Base-by-base conservation (phyloP, 2,888 invertebrate species). In the Lymantria monacha region DNA sequence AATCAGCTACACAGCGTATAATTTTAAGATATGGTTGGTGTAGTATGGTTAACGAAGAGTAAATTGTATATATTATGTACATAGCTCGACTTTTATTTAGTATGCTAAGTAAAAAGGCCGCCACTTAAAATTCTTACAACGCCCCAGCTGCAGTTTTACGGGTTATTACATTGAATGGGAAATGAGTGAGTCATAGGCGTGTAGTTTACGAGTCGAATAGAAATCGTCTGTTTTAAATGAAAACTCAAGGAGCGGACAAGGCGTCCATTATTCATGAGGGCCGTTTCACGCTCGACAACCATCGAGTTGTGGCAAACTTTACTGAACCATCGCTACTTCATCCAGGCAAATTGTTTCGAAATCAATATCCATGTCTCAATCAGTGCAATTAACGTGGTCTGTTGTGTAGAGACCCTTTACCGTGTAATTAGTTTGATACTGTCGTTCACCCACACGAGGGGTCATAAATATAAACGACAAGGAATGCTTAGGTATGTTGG, bases 321-420 rank as follows among this genome's bases (percentile, higher is more conserved):
- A 49, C 57, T 59, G 63, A 53, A 59, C 49, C 48, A 15, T 40
- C 8, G 40, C 33, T 44, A 38, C 42, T 65, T 66, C 78, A 71
- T 72, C 66, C 66, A 72, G 72, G 74, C 76, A 78, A 83, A 83
- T 81, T 84, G 83, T 85, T 86, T 83, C 83, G 59, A 82, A 89
- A 90, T 88, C 90, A 86, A 90, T 90, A 89, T 87, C 87, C 84
- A 83, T 87, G 87, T 89, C 87, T 89, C 86, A 88, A 89, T 90
- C 88, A 88, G 84, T 79, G 85, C 86, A 88, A 90, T 90, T 88
- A 88, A 81, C 81, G 81, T 76, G 74, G 76, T 72, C 80, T 75
- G 70, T 70, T 64, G 69, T 74, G 70, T 78, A 70, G 78, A 79
- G 79, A 74, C 75, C 79, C 76, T 76, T 78, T 81, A 80, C 79